Conservation (phyloP, 2,113 vertebrate genomes). For the Melozone crissalis region DNA sequence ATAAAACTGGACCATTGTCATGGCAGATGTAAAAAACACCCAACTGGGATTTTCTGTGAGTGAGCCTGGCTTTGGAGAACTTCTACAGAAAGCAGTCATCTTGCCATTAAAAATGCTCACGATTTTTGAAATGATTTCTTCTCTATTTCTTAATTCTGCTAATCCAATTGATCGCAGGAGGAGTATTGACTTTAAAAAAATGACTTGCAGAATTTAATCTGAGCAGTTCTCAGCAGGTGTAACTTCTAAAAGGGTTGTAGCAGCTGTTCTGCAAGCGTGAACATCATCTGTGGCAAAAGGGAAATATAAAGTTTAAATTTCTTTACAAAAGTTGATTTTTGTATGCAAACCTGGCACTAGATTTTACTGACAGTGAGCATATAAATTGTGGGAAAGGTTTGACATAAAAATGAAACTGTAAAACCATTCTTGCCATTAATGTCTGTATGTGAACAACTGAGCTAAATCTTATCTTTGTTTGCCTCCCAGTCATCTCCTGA, state of each 20-base stretch:
- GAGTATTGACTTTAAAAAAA: neutral
- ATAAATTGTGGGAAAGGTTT: neutral
- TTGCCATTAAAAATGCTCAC: neutral
- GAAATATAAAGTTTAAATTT: neutral
- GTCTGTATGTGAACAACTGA: neutral
- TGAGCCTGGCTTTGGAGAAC: neutral
- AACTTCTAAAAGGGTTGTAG: neutral
- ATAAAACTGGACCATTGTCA: neutral
- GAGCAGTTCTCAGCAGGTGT: neutral
- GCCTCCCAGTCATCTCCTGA: neutral
- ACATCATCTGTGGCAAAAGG: neutral
- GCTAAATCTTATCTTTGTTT: neutral
- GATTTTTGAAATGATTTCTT: neutral
- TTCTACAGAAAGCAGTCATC: neutral
- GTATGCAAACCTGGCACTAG: neutral
- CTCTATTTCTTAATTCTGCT: neutral
- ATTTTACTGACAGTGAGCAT: neutral
- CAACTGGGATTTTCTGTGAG: neutral
- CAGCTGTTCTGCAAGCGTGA: accelerated
- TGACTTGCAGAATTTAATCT: neutral
- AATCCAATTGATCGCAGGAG: neutral
- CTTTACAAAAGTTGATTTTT: neutral
- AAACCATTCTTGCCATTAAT: neutral
- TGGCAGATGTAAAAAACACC: neutral
- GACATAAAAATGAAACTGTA: neutral